Percentiles rank a stretch among this genome's conserved stretches.
Evolutionary conservation across 2,888 invertebrate genomes (phyloP).

Genomic region (Epiblema foenella): DNA sequence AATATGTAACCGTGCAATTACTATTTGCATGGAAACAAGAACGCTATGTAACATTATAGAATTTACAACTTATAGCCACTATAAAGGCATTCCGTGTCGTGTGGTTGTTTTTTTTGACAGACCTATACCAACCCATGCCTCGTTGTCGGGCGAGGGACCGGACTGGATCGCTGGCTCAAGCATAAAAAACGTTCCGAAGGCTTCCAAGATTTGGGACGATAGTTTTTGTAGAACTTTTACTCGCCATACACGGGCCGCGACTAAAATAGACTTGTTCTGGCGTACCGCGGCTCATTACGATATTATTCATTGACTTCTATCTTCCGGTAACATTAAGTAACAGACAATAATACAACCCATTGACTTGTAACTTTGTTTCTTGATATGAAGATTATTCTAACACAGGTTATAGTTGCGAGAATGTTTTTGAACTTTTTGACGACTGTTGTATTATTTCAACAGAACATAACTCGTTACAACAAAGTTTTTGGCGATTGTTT

Average conservation of each 20-base stretch:
- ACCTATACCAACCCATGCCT: conserved; percentile 71
- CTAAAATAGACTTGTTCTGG: conserved; percentile 75
- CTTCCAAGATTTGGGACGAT: conserved; percentile 71
- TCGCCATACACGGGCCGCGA: conserved; percentile 48
- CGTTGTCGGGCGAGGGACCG: conserved; percentile 57
- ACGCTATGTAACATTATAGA: conserved; percentile 21
- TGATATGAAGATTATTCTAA: not conserved
- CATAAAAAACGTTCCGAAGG: conserved; percentile 69
- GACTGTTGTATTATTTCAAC: too few relatives aligned
- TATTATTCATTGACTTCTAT: conserved; percentile 57
- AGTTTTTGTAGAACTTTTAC: conserved; percentile 73
- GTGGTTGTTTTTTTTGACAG: conserved; percentile 53
- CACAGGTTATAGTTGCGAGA: not conserved
- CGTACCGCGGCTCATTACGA: conserved; percentile 54
- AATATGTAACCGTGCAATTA: conserved; percentile 5
- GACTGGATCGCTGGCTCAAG: conserved; percentile 53
- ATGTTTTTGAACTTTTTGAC: too few relatives aligned
- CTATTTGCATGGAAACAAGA: conserved; percentile 10
- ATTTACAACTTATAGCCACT: conserved; percentile 11
- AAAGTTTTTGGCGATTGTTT: too few relatives aligned
- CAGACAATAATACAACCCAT: conserved; percentile 14
- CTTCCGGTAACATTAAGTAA: conserved; percentile 49
- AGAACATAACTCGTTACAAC: too few relatives aligned
- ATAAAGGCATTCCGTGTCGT: conserved; percentile 26
- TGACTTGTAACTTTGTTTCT: not conserved